These are phyloP conservation scores for Pseudomyrmex cubaensis DNA, from an alignment of 1,140 invertebrate genomes.

Conservation along the genomic window DNA sequence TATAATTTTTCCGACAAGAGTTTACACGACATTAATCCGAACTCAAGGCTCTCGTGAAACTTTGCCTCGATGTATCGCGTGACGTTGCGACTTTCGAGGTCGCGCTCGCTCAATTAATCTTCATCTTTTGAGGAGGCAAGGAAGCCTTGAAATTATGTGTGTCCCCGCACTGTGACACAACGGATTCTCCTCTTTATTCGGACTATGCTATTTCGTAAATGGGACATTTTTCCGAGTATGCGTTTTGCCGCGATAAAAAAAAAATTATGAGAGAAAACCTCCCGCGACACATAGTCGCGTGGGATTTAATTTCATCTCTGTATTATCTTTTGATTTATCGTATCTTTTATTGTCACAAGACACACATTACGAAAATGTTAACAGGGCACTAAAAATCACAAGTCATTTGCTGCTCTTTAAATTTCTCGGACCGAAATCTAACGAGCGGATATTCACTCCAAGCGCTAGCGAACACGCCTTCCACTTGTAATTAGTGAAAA, in stretches of 20 bases:
- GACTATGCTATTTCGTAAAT: not conserved
- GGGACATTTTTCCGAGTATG: not conserved
- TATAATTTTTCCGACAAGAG: constrained; percentile 15
- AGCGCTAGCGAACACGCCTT: too few relatives aligned
- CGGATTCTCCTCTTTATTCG: not conserved
- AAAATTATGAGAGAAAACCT: not conserved
- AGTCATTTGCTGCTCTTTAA: too few relatives aligned
- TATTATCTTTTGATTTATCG: too few relatives aligned
- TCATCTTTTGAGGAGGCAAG: constrained; percentile 34
- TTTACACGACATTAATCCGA: constrained; percentile 38
- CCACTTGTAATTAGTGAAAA: too few relatives aligned
- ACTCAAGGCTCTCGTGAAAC: constrained; percentile 41
- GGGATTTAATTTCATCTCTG: not conserved
- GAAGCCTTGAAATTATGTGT: constrained; percentile 15
- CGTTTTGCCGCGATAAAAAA: not conserved
- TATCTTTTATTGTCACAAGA: too few relatives aligned
- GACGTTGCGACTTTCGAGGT: constrained; percentile 31
- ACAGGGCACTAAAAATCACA: too few relatives aligned
- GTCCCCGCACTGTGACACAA: not conserved
- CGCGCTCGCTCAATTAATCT: constrained; percentile 59
- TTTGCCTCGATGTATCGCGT: constrained; percentile 30
- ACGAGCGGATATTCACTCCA: too few relatives aligned
- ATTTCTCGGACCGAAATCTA: too few relatives aligned
- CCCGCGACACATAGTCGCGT: not conserved
- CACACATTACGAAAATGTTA: too few relatives aligned